Evolutionary conservation across 2,888 invertebrate genomes (phyloP).

Genomic region (Sturmia bella): DNA sequence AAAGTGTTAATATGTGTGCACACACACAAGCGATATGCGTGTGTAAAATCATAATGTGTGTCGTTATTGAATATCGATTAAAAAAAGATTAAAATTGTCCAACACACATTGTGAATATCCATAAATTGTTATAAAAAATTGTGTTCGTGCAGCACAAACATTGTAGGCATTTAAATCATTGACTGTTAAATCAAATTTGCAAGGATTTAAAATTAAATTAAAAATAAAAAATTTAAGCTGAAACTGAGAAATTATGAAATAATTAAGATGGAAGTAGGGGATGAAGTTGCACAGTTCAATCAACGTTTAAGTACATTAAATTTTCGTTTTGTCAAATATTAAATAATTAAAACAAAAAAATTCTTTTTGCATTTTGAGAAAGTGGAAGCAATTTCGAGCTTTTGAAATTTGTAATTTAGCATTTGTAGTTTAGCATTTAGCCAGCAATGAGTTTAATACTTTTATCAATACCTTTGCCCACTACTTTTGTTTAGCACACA

Average conservation of each 20-base stretch:
- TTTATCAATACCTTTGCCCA: neutral
- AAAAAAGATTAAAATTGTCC: conserved; percentile 66
- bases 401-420: too few species aligned
- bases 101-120: conserved; percentile 24
- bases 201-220: conserved; percentile 25
- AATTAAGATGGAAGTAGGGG: conserved; percentile 12
- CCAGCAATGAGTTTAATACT: too few species aligned
- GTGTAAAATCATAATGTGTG: conserved; percentile 23
- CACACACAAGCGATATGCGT: neutral
- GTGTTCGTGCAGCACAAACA: conserved; percentile 1
- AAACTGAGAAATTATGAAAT: conserved; percentile 24
- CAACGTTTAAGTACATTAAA: too few species aligned
- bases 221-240: conserved; percentile 12
- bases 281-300: too few species aligned
- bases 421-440: too few species aligned
- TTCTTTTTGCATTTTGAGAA: too few species aligned
- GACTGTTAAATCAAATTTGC: conserved; percentile 31
- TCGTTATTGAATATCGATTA: conserved; percentile 66
- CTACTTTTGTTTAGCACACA: conserved; percentile 21
- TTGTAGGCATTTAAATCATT: neutral
- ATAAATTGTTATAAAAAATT: conserved; percentile 49
- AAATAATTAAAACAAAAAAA: too few species aligned
- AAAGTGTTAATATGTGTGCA: neutral
- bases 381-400: too few species aligned
- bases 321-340: too few species aligned